Evolutionary conservation across 2,113 vertebrate genomes (phyloP).

Genomic region (Nicator chloris): DNA sequence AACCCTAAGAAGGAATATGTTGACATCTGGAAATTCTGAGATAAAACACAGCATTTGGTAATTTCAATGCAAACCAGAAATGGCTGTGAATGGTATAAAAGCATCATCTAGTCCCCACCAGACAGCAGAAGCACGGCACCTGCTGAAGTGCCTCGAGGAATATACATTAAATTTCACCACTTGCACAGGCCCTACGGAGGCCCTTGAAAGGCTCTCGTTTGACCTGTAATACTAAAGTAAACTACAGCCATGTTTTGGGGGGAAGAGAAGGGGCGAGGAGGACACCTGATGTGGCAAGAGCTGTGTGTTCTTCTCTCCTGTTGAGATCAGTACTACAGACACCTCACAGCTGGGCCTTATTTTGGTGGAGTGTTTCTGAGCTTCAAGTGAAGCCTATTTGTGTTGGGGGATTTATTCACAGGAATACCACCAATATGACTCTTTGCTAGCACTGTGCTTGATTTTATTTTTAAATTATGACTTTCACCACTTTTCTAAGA

Average conservation of each 20-base stretch:
- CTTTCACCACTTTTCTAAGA: slow-evolving; percentile 3
- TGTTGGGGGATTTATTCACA: neutral
- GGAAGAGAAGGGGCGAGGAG: neutral
- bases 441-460: neutral
- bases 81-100: neutral
- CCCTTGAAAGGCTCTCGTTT: neutral
- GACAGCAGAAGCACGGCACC: neutral
- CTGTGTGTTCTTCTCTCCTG: neutral
- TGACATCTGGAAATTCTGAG: neutral
- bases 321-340: rapidly evolving
- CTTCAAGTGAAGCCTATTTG: neutral
- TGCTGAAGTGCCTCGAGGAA: rapidly evolving
- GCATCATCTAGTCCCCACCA: neutral
- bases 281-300: neutral
- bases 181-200: neutral
- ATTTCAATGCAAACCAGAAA: neutral
- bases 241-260: neutral
- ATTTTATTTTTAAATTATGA: slow-evolving; percentile 12
- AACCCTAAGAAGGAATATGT: neutral
- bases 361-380: neutral
- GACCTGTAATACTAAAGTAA: neutral
- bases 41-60: neutral
- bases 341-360: neutral
- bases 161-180: neutral
- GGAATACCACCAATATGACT: neutral